Evolutionary conservation across 30 jellyfish, hydroid and myxozoan species (phyloP), one percentile per base, ranked within the genome.

Genomic region (Turritopsis rubra): DNA sequence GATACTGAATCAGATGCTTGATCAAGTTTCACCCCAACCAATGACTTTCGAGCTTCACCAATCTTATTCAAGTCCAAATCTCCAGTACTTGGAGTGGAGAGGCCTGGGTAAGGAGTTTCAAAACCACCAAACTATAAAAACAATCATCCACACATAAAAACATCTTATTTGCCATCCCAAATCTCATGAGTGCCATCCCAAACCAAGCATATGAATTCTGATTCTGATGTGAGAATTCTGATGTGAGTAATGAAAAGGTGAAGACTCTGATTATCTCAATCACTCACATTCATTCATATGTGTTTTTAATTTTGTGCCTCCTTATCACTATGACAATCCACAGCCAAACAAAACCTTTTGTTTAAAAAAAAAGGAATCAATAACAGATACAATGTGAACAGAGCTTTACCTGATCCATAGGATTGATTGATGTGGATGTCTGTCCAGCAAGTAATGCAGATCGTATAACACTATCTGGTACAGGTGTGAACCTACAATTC

Each of bases 1-100:
- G 97, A 20, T 3, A 94, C 99, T 1, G 97, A 89, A 89, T 94
- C 99, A 3, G 99, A 94, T 71, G 96, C 97, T 95, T 95, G 99
- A 79, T 95, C 99, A 13, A 95, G 96, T 54, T 85, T 90, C 73
- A 95, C 99, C 30, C 97, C 97, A 71, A 95, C 99, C 60, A 95
- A 81, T 13, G 99, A 95, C 79, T 95, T 95, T 75, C 99, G 90
- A 16, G 99, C 99, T 83, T 95, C 97, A 0, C 99, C 99, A 65
- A 95, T 95, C 71, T 95, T 95, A 21, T 86, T 89, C 88, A 95
- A 84, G 79, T 95, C 99, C 23, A 94, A 89, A 60, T 94, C 97
- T 1, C 96, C 97, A 21, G 97, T 84, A 29, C 53, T 30, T 19
- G 99, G 97, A 8, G 99, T 88, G 25, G 91, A 82, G 29, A 88